Evolutionary conservation across 2,113 vertebrate species (phyloP).

Genomic region (Daubentonia madagascariensis): DNA sequence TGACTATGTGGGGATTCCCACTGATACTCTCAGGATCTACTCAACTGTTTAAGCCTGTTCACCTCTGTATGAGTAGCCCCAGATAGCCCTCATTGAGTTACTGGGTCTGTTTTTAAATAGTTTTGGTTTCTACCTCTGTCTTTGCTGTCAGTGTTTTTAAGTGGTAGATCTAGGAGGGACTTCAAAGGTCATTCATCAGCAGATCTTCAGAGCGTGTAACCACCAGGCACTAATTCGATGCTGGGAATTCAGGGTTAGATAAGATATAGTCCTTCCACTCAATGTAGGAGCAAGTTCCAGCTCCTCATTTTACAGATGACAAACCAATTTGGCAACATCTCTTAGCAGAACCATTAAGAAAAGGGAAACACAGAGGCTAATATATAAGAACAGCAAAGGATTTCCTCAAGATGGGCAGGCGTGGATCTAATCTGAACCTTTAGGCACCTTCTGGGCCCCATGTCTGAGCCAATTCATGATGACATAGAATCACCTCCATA

Average conservation of each 20-base stretch:
- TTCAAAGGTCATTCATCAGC: neutral
- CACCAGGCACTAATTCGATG: neutral
- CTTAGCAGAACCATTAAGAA: constrained; percentile 33
- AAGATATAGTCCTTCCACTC: neutral
- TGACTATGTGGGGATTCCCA: neutral
- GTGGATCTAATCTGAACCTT: neutral
- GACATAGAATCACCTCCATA: neutral
- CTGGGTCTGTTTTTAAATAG: neutral
- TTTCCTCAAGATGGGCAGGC: constrained; percentile 5
- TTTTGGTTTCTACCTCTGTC: neutral
- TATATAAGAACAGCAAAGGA: neutral
- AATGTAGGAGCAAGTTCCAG: constrained; percentile 10
- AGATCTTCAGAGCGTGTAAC: neutral
- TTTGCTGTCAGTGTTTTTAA: neutral
- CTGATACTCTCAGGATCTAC: neutral
- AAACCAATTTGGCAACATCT: neutral
- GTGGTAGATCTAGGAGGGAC: neutral
- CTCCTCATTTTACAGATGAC: constrained; percentile 31
- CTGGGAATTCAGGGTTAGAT: neutral
- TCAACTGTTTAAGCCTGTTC: neutral
- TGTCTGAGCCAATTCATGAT: neutral
- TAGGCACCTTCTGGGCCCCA: neutral
- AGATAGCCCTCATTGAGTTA: neutral
- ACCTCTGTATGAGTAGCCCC: neutral
- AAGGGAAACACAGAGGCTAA: neutral